Conservation (phyloP, 2,797 vertebrate genomes). For the Sebastes cheni region DNA sequence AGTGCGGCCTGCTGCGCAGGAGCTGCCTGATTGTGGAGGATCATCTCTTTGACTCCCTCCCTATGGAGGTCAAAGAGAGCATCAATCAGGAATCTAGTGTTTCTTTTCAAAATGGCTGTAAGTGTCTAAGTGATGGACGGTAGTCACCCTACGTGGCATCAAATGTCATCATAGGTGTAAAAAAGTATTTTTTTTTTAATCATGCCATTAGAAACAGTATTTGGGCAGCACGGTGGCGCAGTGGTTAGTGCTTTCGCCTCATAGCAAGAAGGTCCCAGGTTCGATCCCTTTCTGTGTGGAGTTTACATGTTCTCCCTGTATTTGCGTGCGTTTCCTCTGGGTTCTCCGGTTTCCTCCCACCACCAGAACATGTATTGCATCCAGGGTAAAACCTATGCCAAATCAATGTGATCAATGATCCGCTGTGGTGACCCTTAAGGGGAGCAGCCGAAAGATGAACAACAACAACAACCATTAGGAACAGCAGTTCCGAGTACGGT, state of each 20-base stretch:
- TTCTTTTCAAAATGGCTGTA: constrained; percentile 90
- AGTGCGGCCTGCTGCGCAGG: constrained; percentile 91
- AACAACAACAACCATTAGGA: background rate
- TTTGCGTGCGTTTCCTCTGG: too few species aligned
- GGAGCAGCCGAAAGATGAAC: too few species aligned
- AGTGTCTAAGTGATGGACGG: constrained; percentile 70
- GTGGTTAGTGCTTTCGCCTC: too few species aligned
- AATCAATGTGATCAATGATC: too few species aligned
- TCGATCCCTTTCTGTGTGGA: too few species aligned
- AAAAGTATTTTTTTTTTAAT: background rate
- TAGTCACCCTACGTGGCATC: constrained; percentile 20
- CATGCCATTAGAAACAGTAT: constrained; percentile 4
- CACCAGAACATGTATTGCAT: too few species aligned
- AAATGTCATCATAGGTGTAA: background rate
- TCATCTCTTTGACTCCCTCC: constrained; percentile 95
- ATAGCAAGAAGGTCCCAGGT: too few species aligned
- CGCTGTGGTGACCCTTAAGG: too few species aligned
- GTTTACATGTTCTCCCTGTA: too few species aligned
- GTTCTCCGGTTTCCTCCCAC: too few species aligned
- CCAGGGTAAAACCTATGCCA: too few species aligned
- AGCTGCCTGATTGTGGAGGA: constrained; percentile 94
- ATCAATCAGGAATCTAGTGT: constrained; percentile 91
- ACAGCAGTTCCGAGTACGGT: constrained; percentile 12
- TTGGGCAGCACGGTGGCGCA: background rate
- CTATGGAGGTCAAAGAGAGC: constrained; percentile 93